A percentile compares a stretch with the other conserved stretches of the same genome.
Evolutionary conservation across 2,888 invertebrate species (phyloP).

Genomic region (Dicyrtoma fusca): DNA sequence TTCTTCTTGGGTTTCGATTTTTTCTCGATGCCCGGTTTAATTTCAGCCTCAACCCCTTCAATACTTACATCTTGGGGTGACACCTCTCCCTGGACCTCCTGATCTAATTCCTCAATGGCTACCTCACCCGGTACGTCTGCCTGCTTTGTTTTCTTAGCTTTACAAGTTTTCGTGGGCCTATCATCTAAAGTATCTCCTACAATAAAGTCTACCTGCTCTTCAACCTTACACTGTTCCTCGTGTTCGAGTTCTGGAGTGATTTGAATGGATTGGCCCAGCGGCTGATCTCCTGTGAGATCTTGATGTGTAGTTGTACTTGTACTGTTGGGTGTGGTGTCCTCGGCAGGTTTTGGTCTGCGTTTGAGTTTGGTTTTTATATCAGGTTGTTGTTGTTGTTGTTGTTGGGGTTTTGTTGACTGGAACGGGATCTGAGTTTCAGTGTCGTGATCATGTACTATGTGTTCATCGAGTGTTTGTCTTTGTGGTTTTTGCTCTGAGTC

Average conservation of each 20-base stretch:
- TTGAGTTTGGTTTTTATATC: neutral
- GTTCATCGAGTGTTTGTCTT: conserved; percentile 13
- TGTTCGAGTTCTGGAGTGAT: neutral
- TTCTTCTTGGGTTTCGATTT: neutral
- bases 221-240: neutral
- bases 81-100: neutral
- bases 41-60: neutral
- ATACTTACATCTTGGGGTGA: neutral
- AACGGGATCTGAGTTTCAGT: neutral
- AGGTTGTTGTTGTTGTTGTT: conserved; percentile 14
- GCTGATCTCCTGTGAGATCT: no score
- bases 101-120: neutral
- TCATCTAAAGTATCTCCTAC: no score
- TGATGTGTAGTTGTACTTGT: neutral
- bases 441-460: conserved; percentile 24
- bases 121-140: neutral
- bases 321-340: neutral
- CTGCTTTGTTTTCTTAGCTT: neutral
- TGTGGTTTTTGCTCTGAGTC: neutral
- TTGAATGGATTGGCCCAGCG: neutral
- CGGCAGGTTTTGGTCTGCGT: no score
- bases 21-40: no score
- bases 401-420: neutral
- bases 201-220: neutral
- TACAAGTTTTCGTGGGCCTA: neutral